Evolutionary conservation across 2,113 vertebrate genomes (phyloP), one percentile per base, ranked within the genome.

Genomic region (Trichechus manatus): DNA sequence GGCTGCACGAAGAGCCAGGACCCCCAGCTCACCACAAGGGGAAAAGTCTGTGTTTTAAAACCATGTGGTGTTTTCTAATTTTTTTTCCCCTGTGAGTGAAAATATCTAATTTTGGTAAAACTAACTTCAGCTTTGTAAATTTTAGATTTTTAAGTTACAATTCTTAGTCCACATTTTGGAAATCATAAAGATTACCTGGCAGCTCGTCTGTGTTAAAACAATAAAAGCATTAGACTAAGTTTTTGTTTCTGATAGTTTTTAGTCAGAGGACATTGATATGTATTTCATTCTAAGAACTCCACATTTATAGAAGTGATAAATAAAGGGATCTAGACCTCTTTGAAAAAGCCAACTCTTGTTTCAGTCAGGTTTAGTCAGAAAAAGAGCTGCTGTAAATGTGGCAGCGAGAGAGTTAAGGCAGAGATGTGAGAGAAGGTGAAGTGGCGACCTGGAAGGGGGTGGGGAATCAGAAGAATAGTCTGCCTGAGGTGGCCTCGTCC

Each of bases 201-300:
- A 66, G 14, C 66, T n/a, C 15, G 27, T 25, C 0, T 97, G 23
- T 91, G 56, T 84, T 66, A 59, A 90, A 86, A 87, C 87, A 97
- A 96, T 97, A 96, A 97, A 98, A 85, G 25, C 53, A 5, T 79
- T 42, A 74, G 75, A 91, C 31, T 1, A 0, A 44, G 11, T 78
- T 80, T 80, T 19, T 97, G 90, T 81, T 85, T 91, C 50, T 47
- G n/a, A 22, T 29, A 10, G 23, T 92, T 87, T 77, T 88, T 82
- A 93, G 23, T 96, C n/a, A 68, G 63, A 93, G 36, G 39, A 87
- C 3, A 33, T 27, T 44, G 53, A 56, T 27, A 6, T 6, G 13
- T 47, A 36, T 42, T 56, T 74, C 39, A 19, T 50, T 72, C 29
- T 59, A 2, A 61, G 89, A n/a, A 61, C 36, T 19, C 11, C 14